Conservation (phyloP, 1,140 invertebrate genomes). For the Chelonus insularis region DNA sequence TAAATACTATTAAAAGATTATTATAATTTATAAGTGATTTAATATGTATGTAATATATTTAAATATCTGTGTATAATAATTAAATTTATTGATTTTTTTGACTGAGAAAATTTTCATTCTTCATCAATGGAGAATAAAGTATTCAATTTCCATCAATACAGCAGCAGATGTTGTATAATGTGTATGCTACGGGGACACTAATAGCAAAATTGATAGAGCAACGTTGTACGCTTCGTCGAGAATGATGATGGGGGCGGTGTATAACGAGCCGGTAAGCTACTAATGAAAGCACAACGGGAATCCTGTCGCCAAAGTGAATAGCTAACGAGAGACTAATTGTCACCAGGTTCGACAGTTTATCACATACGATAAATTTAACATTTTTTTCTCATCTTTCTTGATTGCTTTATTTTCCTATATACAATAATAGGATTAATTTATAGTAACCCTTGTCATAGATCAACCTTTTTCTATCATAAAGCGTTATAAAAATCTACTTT, state of each 20-base stretch:
- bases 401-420: not conserved
- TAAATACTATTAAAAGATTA: no score
- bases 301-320: constrained; percentile 9
- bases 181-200: not conserved
- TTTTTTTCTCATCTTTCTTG: not conserved
- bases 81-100: no score
- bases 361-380: not conserved
- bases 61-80: no score
- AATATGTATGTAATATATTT: no score
- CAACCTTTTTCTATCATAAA: no score
- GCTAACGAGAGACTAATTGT: constrained; percentile 19
- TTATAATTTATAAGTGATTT: no score
- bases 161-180: not conserved
- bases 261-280: constrained; percentile 16
- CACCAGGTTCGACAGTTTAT: constrained; percentile 10
- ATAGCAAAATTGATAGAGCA: constrained; percentile 23
- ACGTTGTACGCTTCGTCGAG: constrained; percentile 5
- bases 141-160: not conserved
- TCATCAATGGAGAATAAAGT: no score
- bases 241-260: constrained; percentile 11
- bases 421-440: no score
- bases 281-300: constrained; percentile 11
- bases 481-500: no score
- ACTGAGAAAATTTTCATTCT: no score
- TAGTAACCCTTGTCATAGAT: no score